These are phyloP conservation scores for Alectura lathami DNA, from an alignment of 2,113 vertebrate species.

Conservation along the genomic window DNA sequence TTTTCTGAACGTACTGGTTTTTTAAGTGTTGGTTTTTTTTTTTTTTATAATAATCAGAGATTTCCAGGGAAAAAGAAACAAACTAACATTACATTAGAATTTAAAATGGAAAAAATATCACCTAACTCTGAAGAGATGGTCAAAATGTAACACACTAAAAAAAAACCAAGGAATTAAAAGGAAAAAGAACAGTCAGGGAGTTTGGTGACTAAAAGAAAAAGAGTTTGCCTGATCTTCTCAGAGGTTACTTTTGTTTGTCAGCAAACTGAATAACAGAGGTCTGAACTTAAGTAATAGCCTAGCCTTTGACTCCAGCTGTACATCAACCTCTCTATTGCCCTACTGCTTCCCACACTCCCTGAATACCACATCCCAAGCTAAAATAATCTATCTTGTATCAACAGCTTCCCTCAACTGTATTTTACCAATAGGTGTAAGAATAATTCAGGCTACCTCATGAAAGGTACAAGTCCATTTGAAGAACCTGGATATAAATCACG, in stretches of 20 bases:
- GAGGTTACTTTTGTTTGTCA: slow-evolving; percentile 58
- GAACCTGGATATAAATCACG: background rate
- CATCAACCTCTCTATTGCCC: slow-evolving; percentile 5
- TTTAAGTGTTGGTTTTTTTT: background rate
- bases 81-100: background rate
- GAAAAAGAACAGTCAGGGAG: background rate
- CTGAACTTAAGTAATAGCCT: slow-evolving; percentile 36
- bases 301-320: slow-evolving; percentile 58
- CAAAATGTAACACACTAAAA: background rate
- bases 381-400: background rate
- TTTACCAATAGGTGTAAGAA: slow-evolving; percentile 6
- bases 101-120: background rate
- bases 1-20: background rate
- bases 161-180: background rate
- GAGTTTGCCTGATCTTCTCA: slow-evolving; percentile 43
- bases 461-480: background rate
- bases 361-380: background rate
- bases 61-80: background rate
- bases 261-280: slow-evolving; percentile 51
- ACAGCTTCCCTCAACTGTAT: background rate
- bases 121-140: background rate
- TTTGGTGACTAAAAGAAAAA: slow-evolving; percentile 39
- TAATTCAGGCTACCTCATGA: background rate
- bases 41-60: background rate
- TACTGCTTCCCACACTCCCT: background rate